Percentiles rank a stretch among this genome's conserved stretches.
These are phyloP conservation scores for Boulengerochromis microlepis DNA, from an alignment of 2,113 vertebrate species.

Conservation along the genomic window DNA sequence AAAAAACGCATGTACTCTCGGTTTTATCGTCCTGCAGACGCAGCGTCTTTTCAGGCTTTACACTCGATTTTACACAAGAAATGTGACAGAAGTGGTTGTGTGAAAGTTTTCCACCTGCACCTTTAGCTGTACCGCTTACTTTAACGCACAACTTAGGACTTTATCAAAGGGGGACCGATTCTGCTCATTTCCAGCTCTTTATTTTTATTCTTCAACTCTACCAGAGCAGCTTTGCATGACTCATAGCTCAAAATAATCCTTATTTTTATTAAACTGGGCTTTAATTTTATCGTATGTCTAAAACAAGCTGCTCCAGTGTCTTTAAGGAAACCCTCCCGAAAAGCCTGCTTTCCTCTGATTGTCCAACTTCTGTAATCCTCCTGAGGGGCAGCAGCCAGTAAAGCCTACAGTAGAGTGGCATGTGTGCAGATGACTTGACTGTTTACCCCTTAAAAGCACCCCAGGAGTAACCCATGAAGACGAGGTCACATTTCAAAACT, in stretches of 20 bases:
- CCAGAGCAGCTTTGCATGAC: background rate
- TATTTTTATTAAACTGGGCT: background rate
- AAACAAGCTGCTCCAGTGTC: background rate
- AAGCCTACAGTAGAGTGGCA: rapidly evolving
- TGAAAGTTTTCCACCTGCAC: background rate
- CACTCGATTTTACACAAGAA: background rate
- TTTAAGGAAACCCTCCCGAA: background rate
- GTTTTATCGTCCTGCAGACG: background rate
- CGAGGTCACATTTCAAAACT: background rate
- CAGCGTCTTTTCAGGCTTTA: background rate
- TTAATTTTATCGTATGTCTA: background rate
- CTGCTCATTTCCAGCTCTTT: background rate
- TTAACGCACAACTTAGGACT: background rate
- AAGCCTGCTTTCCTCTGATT: background rate
- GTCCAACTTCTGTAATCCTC: background rate
- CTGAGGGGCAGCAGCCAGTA: background rate
- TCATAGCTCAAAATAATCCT: background rate
- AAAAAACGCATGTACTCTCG: rapidly evolving
- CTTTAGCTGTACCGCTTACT: background rate
- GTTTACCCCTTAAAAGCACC: background rate
- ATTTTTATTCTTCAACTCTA: background rate
- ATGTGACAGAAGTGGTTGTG: background rate
- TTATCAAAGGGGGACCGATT: background rate
- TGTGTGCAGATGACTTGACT: background rate
- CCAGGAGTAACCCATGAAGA: background rate